These are phyloP conservation scores for Macropus fuliginosus DNA, from an alignment of 2,797 vertebrate species.

Conservation along the genomic window DNA sequence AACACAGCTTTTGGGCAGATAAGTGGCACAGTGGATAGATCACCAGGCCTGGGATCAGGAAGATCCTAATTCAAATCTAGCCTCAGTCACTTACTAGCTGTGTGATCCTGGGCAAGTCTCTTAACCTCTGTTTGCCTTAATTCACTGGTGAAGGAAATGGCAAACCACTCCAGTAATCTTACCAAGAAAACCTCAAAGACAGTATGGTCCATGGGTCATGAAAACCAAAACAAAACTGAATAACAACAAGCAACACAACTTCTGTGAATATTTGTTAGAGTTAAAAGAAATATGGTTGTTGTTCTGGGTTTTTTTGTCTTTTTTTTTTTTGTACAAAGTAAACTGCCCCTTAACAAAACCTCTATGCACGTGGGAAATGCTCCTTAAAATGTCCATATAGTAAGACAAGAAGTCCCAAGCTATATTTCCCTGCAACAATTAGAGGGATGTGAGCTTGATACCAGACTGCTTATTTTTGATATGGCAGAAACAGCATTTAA, in stretches of 20 bases:
- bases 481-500: constrained; percentile 42
- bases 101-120: neutral
- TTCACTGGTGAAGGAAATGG: neutral
- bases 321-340: neutral
- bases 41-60: neutral
- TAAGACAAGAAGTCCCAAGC: neutral
- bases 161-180: neutral
- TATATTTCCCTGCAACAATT: constrained; percentile 24
- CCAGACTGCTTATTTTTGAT: constrained; percentile 69
- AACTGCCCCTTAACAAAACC: neutral
- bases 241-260: neutral
- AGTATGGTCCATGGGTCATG: neutral
- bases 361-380: neutral
- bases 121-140: neutral
- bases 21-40: neutral
- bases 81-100: neutral
- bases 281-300: neutral
- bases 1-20: neutral
- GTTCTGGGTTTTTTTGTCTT: no score
- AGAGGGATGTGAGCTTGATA: constrained; percentile 59
- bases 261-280: neutral
- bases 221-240: neutral
- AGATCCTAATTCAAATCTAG: neutral
- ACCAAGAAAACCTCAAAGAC: neutral
- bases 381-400: neutral